These are phyloP conservation scores for Propithecus deckenii DNA, from an alignment of 2,797 vertebrate species.

Conservation along the genomic window DNA sequence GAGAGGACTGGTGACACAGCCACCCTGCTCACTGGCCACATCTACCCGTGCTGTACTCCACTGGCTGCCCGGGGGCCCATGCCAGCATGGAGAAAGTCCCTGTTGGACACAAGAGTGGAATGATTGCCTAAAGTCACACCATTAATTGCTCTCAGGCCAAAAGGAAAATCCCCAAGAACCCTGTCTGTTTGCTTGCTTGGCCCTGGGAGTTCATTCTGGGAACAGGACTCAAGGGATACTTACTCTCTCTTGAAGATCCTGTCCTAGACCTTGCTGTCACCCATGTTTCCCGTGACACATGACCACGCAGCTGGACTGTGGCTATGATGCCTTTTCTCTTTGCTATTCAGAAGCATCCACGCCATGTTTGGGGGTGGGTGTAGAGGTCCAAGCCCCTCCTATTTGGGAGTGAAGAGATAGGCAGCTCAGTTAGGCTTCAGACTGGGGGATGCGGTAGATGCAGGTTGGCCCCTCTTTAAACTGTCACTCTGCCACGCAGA, in stretches of 20 bases:
- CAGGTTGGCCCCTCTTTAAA: neutral
- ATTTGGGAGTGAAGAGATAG: neutral
- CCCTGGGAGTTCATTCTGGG: neutral
- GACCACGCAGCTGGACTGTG: neutral
- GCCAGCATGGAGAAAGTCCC: neutral
- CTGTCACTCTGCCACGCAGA: neutral
- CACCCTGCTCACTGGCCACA: neutral
- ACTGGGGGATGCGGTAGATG: neutral
- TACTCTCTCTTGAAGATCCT: neutral
- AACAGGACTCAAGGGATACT: neutral
- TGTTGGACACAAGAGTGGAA: neutral
- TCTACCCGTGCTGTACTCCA: neutral
- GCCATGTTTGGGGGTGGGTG: neutral
- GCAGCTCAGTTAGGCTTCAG: neutral
- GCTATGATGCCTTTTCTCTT: neutral
- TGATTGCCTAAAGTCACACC: neutral
- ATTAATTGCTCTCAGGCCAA: neutral
- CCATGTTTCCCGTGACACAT: neutral
- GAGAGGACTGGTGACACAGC: neutral
- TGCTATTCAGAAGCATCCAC: neutral
- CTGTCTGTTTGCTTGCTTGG: neutral
- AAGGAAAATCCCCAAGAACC: neutral
- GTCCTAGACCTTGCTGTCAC: neutral
- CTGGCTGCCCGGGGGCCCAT: neutral
- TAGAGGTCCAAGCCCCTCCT: neutral